phyloP scores from a whole-genome alignment of 2,113 vertebrate genomes.

The Turnix velox region DNA sequence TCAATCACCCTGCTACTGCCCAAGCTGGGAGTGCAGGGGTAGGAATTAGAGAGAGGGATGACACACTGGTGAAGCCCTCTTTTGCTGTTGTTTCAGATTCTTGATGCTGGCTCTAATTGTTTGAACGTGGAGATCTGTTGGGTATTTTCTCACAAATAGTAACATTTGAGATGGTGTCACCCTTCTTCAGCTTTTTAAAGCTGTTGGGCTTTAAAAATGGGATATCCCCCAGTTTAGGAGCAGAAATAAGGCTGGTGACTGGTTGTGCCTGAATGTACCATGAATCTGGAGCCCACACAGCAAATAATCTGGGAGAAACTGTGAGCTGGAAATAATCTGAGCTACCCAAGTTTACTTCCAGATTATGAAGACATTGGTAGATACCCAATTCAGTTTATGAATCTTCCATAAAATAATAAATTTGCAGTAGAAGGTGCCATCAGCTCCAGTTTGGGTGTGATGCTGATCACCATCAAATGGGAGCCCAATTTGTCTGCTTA shows the following conservation, averaged over 20 bases:
- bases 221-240: background rate
- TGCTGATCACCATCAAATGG: background rate
- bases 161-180: too few species aligned
- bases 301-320: background rate
- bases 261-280: fast-evolving
- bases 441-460: background rate
- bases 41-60: conserved; percentile 3
- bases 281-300: background rate
- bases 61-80: background rate
- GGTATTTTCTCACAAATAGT: too few species aligned
- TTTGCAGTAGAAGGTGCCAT: background rate
- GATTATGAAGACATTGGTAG: background rate
- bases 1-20: conserved; percentile 35
- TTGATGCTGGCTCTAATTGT: background rate
- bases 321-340: background rate
- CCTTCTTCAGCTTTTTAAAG: too few species aligned
- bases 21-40: background rate
- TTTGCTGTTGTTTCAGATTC: background rate
- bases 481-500: background rate
- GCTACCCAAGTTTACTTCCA: background rate
- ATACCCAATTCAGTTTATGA: background rate
- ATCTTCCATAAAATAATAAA: conserved; percentile 18
- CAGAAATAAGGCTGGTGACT: background rate
- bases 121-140: background rate
- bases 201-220: background rate